Percentiles rank a stretch among this genome's conserved stretches.
phyloP scores from a whole-genome alignment of 2,797 vertebrate species.

The Coluber constrictor region DNA sequence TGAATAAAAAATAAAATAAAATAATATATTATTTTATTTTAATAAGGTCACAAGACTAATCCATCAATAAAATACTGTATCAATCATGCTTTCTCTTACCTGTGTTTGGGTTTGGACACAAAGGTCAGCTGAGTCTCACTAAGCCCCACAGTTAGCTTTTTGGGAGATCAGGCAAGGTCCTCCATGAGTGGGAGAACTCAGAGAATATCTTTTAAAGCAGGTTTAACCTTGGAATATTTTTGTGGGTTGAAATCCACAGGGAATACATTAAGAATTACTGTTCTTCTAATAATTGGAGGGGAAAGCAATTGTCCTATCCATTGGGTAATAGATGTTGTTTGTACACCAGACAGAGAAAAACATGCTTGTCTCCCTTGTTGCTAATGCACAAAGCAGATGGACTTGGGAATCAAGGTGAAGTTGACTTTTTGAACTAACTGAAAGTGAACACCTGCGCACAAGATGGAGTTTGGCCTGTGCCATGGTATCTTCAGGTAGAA shows the following conservation, averaged over 20 bases:
- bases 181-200: background rate
- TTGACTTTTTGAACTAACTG: background rate
- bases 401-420: background rate
- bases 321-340: background rate
- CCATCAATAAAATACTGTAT: background rate
- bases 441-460: no score
- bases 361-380: background rate
- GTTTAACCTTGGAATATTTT: background rate
- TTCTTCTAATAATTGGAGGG: background rate
- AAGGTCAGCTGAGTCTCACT: no score
- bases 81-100: background rate
- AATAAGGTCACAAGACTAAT: no score
- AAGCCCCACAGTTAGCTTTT: background rate
- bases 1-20: no score
- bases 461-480: no score
- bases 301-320: background rate
- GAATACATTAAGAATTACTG: background rate
- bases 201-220: background rate
- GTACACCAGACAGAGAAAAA: background rate
- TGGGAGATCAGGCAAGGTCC: fast-evolving
- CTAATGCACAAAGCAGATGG: background rate
- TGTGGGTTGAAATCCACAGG: background rate
- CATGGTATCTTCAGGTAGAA: no score
- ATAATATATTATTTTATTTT: no score
- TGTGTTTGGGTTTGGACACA: background rate